Base-by-base conservation (phyloP, 2,888 invertebrate species). In the Cerastoderma edule region DNA sequence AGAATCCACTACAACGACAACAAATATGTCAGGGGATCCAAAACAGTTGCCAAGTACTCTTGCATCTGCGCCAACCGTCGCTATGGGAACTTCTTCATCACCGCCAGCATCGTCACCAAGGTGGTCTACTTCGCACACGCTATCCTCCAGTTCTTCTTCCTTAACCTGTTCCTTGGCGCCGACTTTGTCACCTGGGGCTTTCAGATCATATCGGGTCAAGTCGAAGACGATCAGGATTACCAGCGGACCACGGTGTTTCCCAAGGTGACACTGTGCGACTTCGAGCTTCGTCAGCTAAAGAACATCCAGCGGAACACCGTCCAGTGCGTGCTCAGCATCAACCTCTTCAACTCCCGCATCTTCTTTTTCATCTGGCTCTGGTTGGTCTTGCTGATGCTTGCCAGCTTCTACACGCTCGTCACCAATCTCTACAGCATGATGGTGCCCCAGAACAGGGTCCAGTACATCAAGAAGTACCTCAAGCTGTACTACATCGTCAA, bases 291-390 rank as follows among this genome's bases (percentile, higher is more conserved):
- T 0, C 89, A 89, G 72, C 84, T 89, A 72, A 82, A 83, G 60
- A 90, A 90, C 72, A 78, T 90, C 4, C 89, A 89, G 57, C 78
- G 86, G 24, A 88, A 87, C 85, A 89, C 89, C 6, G 89, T 90
- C 5, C 90, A 89, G 67, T 89, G 89, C 75, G 89, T 89, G 8
- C 83, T 89, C 50, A 88, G 89, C 10, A 89, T 89, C 67, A 90
- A 90, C 70, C 82, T 90, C n/a, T 90, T 89, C 75, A 90, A 89
- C 76, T 88, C 89, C 76, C 89, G 89, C 78, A 88, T 90, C 60
- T 90, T 90, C 76, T 85, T 90, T n/a, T 87, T 90, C 72, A 77
- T 90, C 44, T 90, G 89, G 90, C 88, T 89, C 74, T 90, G 90
- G 90, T 76, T 89, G 16, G 87, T 89, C 2, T 72, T 90, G 3